phyloP scores from a whole-genome alignment of 2,888 invertebrate species.

The Thumatha senex region DNA sequence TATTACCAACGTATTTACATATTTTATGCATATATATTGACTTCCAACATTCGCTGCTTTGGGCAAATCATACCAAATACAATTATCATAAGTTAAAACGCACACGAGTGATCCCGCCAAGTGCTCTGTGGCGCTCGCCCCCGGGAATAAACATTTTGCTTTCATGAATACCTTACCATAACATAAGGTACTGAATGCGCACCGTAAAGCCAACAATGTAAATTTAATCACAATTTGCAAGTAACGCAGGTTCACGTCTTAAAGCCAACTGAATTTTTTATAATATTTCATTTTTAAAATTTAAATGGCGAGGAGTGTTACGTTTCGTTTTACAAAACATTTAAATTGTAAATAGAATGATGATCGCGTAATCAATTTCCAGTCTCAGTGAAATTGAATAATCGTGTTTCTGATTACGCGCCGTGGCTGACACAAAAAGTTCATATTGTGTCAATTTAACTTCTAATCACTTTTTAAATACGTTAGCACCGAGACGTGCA shows the following conservation, averaged over 20 bases:
- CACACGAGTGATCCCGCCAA: constrained; percentile 56
- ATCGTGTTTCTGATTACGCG: constrained; percentile 71
- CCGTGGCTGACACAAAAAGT: constrained; percentile 72
- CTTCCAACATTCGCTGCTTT: constrained; percentile 38
- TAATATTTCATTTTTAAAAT: constrained; percentile 10
- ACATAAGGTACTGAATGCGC: constrained; percentile 59
- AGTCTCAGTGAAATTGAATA: constrained; percentile 64
- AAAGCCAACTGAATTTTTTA: constrained; percentile 9
- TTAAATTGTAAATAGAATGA: constrained; percentile 33
- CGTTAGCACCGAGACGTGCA: constrained; percentile 71
- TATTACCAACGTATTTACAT: background rate
- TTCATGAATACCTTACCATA: constrained; percentile 79
- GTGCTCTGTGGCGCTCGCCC: constrained; percentile 48
- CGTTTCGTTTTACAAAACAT: constrained; percentile 10
- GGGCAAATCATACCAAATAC: constrained; percentile 63
- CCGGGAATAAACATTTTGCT: constrained; percentile 70
- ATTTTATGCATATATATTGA: constrained; percentile 23
- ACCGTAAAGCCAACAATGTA: constrained; percentile 72
- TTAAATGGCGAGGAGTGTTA: constrained; percentile 1
- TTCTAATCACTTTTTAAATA: constrained; percentile 83
- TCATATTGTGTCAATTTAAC: constrained; percentile 83
- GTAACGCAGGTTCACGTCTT: constrained; percentile 49
- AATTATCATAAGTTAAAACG: constrained; percentile 75
- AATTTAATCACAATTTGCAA: constrained; percentile 74
- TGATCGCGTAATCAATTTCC: constrained; percentile 40